Percentiles rank a stretch among this genome's conserved stretches.
Conservation (phyloP, 1,140 invertebrate genomes). For the Drosophila lowei region DNA sequence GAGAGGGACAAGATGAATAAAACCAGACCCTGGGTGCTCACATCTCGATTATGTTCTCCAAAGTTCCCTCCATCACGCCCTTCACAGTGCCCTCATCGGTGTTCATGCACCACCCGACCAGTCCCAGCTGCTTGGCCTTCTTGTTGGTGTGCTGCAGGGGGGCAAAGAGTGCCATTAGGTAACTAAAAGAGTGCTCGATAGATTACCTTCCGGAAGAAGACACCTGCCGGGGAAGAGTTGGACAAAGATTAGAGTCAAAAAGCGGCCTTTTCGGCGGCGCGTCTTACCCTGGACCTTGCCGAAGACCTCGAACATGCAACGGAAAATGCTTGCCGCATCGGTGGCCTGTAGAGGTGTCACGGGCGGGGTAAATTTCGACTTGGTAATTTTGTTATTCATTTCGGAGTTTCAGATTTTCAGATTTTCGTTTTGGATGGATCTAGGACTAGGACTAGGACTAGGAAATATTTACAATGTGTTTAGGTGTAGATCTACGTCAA, state of each 20-base stretch:
- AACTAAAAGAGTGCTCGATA: not conserved
- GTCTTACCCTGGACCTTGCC: conserved; percentile 56
- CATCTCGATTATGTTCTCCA: conserved; percentile 55
- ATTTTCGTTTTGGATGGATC: not conserved
- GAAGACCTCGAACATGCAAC: conserved; percentile 53
- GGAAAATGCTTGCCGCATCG: conserved; percentile 18
- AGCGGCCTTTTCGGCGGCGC: not conserved
- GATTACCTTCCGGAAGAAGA: conserved; percentile 57
- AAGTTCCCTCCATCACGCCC: conserved; percentile 54
- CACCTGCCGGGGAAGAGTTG: conserved; percentile 19
- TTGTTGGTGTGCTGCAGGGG: conserved; percentile 41
- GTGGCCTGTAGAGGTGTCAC: not conserved
- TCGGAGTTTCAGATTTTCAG: not conserved
- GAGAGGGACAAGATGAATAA: not conserved
- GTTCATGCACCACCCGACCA: conserved; percentile 67
- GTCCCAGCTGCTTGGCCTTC: conserved; percentile 48
- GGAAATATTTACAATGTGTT: too few species aligned
- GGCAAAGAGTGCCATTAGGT: too few species aligned
- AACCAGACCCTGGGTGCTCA: not conserved
- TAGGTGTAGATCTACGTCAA: too few species aligned
- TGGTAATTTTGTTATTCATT: conserved; percentile 57
- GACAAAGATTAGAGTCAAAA: not conserved
- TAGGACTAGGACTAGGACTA: not conserved
- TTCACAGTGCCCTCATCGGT: conserved; percentile 55
- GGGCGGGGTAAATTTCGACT: conserved; percentile 9